phyloP scores from a whole-genome alignment of 2,113 vertebrate species.

The Spilogale gracilis region DNA sequence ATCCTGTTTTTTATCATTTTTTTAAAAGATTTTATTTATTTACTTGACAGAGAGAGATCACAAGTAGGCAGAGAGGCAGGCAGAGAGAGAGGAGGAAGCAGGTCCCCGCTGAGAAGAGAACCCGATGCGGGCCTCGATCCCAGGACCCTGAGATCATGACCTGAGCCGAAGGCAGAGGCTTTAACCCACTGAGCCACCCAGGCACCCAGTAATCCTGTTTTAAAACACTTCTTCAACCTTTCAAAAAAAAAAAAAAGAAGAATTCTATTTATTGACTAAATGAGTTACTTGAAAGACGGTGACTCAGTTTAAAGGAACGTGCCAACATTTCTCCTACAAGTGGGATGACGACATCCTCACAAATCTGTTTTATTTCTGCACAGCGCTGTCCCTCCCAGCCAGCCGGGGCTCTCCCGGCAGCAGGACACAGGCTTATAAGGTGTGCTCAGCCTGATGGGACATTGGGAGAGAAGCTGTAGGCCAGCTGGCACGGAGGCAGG shows the following conservation, averaged over 20 bases:
- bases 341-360: not conserved
- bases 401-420: not conserved
- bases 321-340: slow-evolving; percentile 14
- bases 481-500: not conserved
- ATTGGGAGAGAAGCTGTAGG: not conserved
- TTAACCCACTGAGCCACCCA: too few species aligned
- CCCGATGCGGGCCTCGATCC: too few species aligned
- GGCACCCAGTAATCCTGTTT: not conserved
- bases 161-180: too few species aligned
- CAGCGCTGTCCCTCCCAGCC: not conserved
- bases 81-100: too few species aligned
- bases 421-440: not conserved
- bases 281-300: not conserved
- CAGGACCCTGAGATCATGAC: too few species aligned
- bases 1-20: not conserved
- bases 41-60: too few species aligned
- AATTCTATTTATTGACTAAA: not conserved
- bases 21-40: too few species aligned
- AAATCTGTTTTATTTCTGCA: not conserved
- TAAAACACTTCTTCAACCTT: not conserved
- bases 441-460: not conserved
- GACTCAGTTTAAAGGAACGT: slow-evolving; percentile 10
- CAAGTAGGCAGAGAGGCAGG: too few species aligned
- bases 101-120: too few species aligned
- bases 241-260: not conserved